A percentile compares a stretch with the other conserved stretches of the same genome.
Conservation (phyloP, 2,797 vertebrate species). For the Eulemur albifrons region DNA sequence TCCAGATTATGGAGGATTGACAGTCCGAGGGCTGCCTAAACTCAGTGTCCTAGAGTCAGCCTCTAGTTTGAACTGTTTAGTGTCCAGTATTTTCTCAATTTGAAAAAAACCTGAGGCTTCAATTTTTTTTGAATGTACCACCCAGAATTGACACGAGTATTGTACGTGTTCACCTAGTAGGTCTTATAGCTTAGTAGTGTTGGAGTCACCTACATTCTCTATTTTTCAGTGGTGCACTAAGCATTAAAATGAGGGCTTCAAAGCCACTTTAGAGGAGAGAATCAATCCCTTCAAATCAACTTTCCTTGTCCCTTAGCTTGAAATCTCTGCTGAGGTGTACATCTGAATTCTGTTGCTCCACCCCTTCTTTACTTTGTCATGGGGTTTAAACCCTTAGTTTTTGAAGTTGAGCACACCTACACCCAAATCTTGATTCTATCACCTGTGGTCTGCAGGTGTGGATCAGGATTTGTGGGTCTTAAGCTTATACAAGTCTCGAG, state of each 20-base stretch:
- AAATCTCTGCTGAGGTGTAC: background rate
- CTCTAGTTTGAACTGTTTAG: background rate
- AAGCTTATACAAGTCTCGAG: background rate
- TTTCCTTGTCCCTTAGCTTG: background rate
- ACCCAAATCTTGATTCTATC: background rate
- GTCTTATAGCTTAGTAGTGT: background rate
- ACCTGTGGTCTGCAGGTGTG: background rate
- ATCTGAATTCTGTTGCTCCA: background rate
- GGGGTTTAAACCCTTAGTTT: background rate
- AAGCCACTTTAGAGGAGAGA: background rate
- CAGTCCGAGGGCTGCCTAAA: background rate
- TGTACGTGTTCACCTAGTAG: background rate
- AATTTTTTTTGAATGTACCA: background rate
- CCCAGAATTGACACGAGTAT: background rate
- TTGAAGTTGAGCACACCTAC: background rate
- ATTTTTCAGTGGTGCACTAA: background rate
- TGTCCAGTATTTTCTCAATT: background rate
- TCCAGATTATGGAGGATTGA: background rate
- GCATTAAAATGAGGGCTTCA: background rate
- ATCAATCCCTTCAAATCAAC: background rate
- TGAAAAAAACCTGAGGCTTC: background rate
- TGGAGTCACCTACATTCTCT: background rate
- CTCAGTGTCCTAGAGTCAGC: background rate
- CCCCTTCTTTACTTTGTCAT: background rate
- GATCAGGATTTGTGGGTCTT: background rate